A percentile compares a stretch with the other conserved stretches of the same genome.
These are phyloP conservation scores for Riparia riparia DNA, from an alignment of 2,113 vertebrate genomes.

Conservation along the genomic window DNA sequence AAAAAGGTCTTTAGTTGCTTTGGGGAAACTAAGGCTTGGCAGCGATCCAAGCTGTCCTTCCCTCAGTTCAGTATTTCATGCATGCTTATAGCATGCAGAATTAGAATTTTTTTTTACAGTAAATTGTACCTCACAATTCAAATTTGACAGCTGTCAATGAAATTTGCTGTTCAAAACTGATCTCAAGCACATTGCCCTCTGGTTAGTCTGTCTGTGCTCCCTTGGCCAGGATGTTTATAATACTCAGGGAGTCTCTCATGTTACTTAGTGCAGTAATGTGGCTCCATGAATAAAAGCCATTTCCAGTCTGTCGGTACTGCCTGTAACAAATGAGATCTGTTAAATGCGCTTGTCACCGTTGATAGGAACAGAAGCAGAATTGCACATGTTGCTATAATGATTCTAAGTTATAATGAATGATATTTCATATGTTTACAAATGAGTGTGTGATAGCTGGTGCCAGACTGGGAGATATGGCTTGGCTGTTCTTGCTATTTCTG, in stretches of 20 bases:
- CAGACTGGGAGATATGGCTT: slow-evolving; percentile 29
- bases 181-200: slow-evolving; percentile 51
- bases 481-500: slow-evolving; percentile 5
- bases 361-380: background rate
- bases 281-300: slow-evolving; percentile 57
- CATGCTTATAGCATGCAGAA: background rate
- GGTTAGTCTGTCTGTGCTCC: slow-evolving; percentile 21
- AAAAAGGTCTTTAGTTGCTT: background rate
- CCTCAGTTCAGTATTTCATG: background rate
- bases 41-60: background rate
- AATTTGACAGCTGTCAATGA: slow-evolving; percentile 54
- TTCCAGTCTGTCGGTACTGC: slow-evolving; percentile 48
- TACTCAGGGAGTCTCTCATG: slow-evolving; percentile 61
- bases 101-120: background rate
- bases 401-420: background rate
- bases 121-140: slow-evolving; percentile 10
- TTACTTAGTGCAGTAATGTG: slow-evolving; percentile 59
- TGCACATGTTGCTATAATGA: background rate
- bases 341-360: slow-evolving; percentile 37
- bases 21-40: background rate
- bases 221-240: slow-evolving; percentile 61
- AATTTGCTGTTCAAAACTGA: slow-evolving; percentile 47
- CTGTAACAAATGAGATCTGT: slow-evolving; percentile 41
- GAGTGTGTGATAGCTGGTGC: slow-evolving; percentile 40
- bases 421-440: slow-evolving; percentile 36